Evolutionary conservation across 53 echinoderm and acorn worm genomes (phyloP).

Genomic region (Antedon mediterranea): DNA sequence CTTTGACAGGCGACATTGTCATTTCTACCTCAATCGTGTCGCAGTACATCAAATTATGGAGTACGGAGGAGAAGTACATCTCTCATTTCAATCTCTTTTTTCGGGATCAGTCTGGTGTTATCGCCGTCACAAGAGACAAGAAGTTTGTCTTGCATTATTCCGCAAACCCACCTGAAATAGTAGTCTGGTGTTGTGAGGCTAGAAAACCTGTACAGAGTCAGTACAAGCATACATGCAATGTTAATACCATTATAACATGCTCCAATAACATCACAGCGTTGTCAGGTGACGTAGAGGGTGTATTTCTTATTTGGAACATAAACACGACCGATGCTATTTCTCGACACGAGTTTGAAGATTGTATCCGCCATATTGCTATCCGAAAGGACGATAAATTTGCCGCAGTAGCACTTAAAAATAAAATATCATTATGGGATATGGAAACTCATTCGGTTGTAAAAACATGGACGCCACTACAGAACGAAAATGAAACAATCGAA

Average conservation of each 20-base stretch:
- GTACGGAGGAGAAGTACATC: conserved; percentile 35
- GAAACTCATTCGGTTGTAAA: neutral
- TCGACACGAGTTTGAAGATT: neutral
- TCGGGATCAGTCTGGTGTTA: conserved; percentile 31
- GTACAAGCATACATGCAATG: conserved; percentile 9
- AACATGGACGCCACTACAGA: neutral
- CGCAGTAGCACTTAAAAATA: neutral
- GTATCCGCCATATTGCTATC: neutral
- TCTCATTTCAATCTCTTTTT: conserved; percentile 33
- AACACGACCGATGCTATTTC: neutral
- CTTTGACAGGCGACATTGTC: conserved; percentile 37
- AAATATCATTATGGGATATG: neutral
- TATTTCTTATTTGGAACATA: conserved; percentile 33
- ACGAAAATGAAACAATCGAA: neutral
- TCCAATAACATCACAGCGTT: conserved; percentile 15
- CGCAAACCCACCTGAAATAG: neutral
- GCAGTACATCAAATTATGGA: conserved; percentile 94
- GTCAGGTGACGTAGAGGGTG: conserved; percentile 16
- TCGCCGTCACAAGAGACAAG: conserved; percentile 39
- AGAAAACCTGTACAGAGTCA: conserved; percentile 1
- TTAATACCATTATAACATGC: conserved; percentile 15
- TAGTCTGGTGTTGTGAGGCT: neutral
- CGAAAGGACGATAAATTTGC: neutral
- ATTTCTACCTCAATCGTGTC: conserved; percentile 69
- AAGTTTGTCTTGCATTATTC: conserved; percentile 20